Percentiles rank a stretch among this genome's conserved stretches.
Evolutionary conservation across 2,113 vertebrate species (phyloP).

Genomic region (Phaetusa simplex): DNA sequence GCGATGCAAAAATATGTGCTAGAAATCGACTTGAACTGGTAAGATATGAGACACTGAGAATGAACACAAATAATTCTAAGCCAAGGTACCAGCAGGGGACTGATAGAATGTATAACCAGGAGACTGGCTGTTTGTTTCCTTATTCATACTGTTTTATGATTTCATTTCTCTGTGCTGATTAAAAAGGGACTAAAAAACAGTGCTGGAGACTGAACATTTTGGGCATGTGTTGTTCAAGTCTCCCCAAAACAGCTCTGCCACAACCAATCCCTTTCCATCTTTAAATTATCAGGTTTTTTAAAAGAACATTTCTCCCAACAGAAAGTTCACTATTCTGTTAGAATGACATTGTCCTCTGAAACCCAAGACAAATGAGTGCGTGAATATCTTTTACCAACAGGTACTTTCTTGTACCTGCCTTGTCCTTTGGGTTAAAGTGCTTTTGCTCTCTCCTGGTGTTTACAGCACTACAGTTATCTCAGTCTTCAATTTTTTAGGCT

Average conservation of each 20-base stretch:
- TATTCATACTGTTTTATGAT: constrained; percentile 41
- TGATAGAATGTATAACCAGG: constrained; percentile 47
- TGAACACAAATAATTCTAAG: constrained; percentile 55
- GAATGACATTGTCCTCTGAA: background rate
- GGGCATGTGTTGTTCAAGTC: background rate
- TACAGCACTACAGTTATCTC: background rate
- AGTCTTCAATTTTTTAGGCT: background rate
- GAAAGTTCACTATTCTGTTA: background rate
- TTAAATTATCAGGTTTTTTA: background rate
- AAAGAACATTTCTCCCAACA: background rate
- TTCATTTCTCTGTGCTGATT: constrained; percentile 60
- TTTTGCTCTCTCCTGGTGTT: background rate
- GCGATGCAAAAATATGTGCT: constrained; percentile 15
- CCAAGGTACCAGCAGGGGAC: constrained; percentile 51
- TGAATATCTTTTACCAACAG: background rate
- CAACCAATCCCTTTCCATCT: background rate
- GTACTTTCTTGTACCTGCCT: background rate
- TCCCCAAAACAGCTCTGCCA: background rate
- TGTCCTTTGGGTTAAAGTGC: background rate
- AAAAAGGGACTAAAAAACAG: constrained; percentile 41
- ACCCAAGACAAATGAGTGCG: background rate
- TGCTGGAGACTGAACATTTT: constrained; percentile 6
- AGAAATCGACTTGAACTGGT: constrained; percentile 35
- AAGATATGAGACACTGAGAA: constrained; percentile 36
- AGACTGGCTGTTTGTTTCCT: constrained; percentile 48